phyloP scores from a whole-genome alignment of 2,113 vertebrate genomes.

The Megaceryle maxima region DNA sequence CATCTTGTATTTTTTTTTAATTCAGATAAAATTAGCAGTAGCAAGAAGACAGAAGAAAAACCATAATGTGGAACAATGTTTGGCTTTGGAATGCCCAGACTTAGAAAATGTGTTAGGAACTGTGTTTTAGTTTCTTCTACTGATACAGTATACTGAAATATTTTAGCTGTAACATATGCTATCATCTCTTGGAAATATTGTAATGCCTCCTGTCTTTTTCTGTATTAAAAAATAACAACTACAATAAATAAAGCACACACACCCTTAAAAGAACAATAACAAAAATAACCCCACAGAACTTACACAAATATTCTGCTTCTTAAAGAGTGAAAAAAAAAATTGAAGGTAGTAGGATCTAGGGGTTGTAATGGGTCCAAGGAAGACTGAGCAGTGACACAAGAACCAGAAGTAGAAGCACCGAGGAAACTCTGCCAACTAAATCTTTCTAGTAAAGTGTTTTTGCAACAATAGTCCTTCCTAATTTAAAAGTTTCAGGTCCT shows the following conservation, averaged over 20 bases:
- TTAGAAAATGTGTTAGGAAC: not conserved
- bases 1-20: not conserved
- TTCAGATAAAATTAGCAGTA: not conserved
- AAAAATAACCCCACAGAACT: too few relatives aligned
- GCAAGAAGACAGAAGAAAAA: not conserved
- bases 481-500: not conserved
- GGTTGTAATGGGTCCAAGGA: not conserved
- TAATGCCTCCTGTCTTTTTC: not conserved
- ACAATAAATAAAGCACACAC: not conserved
- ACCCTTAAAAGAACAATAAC: too few relatives aligned
- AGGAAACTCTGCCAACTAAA: not conserved
- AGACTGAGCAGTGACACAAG: not conserved
- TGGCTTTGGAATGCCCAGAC: not conserved
- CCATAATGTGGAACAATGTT: not conserved
- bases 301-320: not conserved
- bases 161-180: rapidly evolving
- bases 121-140: not conserved
- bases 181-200: not conserved
- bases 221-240: not conserved
- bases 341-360: not conserved
- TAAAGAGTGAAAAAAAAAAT: not conserved
- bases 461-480: not conserved
- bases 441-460: not conserved
- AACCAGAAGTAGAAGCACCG: not conserved
- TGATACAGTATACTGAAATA: not conserved